These are phyloP conservation scores for Peromyscus californicus DNA, from an alignment of 2,113 vertebrate species.

Conservation along the genomic window DNA sequence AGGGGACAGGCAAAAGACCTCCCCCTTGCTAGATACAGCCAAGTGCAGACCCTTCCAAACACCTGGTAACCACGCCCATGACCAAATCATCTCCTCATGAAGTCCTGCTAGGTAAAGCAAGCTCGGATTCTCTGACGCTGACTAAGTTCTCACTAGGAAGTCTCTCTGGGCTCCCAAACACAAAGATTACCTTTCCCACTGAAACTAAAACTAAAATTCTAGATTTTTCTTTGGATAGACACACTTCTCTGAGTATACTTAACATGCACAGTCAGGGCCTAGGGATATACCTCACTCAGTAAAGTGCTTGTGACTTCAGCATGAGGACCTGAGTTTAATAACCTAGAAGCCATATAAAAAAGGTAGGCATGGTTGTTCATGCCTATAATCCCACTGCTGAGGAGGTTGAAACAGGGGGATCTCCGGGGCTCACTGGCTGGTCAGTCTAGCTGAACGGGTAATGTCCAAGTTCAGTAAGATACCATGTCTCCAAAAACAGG, in stretches of 20 bases:
- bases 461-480: neutral
- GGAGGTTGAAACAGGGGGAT: neutral
- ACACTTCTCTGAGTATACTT: neutral
- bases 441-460: neutral
- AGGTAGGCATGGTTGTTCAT: neutral
- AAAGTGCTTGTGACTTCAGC: neutral
- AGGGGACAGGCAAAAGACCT: too few relatives aligned
- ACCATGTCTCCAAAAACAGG: neutral
- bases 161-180: too few relatives aligned
- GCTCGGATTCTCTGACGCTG: too few relatives aligned
- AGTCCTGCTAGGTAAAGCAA: too few relatives aligned
- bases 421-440: neutral
- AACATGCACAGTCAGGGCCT: neutral
- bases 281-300: neutral
- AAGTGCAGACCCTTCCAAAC: too few relatives aligned
- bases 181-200: neutral
- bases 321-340: neutral
- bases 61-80: too few relatives aligned
- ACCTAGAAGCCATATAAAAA: neutral
- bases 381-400: neutral
- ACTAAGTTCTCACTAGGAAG: too few relatives aligned
- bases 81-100: too few relatives aligned
- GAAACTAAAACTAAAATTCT: slow-evolving; percentile 2
- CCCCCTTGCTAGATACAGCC: too few relatives aligned
- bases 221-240: neutral